Base-by-base conservation (phyloP, 2,113 vertebrate genomes). In the Myotis yumanensis region DNA sequence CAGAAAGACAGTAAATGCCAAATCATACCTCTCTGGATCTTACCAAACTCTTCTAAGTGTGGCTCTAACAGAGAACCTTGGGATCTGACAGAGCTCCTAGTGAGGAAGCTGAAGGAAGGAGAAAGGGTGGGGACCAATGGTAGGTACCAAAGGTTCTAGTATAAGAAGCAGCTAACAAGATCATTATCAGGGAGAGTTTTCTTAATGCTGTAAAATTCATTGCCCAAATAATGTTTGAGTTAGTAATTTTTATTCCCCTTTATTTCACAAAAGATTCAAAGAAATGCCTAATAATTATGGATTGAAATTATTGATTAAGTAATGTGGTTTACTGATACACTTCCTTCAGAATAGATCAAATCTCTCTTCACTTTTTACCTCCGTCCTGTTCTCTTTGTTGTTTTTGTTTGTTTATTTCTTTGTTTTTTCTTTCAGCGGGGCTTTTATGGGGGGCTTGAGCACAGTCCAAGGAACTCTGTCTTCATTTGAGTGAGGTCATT, bases 231-330 rank as follows among this genome's bases (percentile, higher is more conserved):
- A 92, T 91, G 22, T 71, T 93, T 82, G 25, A 91, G 23, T 85
- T 85, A n/a, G 62, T 86, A 64, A 35, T 75, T 83, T 93, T 71
- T 93, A 92, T 86, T 92, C 54, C 4, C 18, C 11, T 64, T 77
- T 95, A 62, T 76, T 89, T 16, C 16, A 86, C 30, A 89, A 81
- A 77, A 72, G 32, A 57, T 72, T 83, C 35, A 87, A 71, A 77
- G 46, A 83, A 75, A 88, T 35, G 75, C 35, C 20, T 90, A 79
- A 37, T 68, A 91, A 88, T 94, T 90, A 32, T 84, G 64, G 54
- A 35, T 87, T 92, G 20, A 75, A 92, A 84, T 92, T 48, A 9
- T 62, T 95, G 80, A 68, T 71, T 85, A 86, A 89, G 22, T 48
- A 90, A n/a, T 51, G 6, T 85, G 30, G 69, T 83, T 95, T 92